Base-by-base conservation (phyloP, 2,797 vertebrate species). In the Chaetodon trifasciatus region DNA sequence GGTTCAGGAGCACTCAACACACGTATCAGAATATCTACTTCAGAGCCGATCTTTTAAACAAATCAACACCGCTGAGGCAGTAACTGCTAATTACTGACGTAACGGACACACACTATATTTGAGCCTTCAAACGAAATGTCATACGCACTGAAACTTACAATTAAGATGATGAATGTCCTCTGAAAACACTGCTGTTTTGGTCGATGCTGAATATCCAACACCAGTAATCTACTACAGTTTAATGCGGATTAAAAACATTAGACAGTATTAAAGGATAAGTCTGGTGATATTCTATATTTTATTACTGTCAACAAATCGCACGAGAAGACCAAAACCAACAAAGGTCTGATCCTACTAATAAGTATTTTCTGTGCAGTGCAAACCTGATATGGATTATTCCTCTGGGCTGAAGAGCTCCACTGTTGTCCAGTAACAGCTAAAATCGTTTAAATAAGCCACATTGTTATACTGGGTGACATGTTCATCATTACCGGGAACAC, bases 51-150 rank as follows among this genome's bases (percentile, higher is more conserved):
- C 32, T 61, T 71, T 84, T 28, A 78, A 70, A 81, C 44, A 67
- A 84, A 76, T 63, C 66, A 60, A 70, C 78, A 68, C 66, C 66
- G 61, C 0, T 21, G 37, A 37, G 58, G 70, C 57, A 60, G 40
- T 39, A 56, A 71, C 53, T 76, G 37, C 35, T 75, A 74, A 79
- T 85, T 74, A 83, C 52, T 53, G 61, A 66, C n/a, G 1, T 70
- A 70, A 79, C 70, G 60, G 68, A 75, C 68, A 79, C 37, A 24
- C 42, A 16, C 52, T 77, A 35, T 70, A 84, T 70, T 86, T 81
- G 6, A 62, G 75, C 46, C 40, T 70, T 83, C 61, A 84, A 70
- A 80, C 24, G 24, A 83, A 76, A 62, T 55, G 66, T 82, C 70
- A 69, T 50, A 56, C 17, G 16, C 44, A 74, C 35, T 32, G 19